Percentiles rank a stretch among this genome's conserved stretches.
These are phyloP conservation scores for Tricholaema leucomelas DNA, from an alignment of 2,113 vertebrate genomes.

Conservation along the genomic window DNA sequence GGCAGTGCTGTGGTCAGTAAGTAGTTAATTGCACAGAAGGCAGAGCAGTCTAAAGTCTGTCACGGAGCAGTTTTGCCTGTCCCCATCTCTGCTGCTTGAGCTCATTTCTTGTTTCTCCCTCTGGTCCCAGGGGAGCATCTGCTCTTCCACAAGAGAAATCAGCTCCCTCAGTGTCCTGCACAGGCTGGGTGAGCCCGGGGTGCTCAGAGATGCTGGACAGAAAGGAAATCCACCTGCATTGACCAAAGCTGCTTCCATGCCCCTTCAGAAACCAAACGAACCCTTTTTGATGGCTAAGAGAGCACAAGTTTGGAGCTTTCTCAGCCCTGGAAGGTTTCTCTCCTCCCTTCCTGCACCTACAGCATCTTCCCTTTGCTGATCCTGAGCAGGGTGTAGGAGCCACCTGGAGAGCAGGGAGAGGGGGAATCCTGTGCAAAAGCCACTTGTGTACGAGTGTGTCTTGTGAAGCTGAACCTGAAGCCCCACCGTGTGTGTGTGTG, in stretches of 20 bases:
- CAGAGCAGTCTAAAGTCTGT: background rate
- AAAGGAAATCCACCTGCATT: background rate
- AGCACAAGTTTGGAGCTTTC: background rate
- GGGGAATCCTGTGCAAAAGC: background rate
- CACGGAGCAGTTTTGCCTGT: background rate
- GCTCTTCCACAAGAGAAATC: background rate
- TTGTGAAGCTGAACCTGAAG: background rate
- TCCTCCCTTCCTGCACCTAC: background rate
- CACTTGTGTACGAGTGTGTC: accelerated
- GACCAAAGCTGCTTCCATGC: background rate
- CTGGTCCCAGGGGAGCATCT: background rate
- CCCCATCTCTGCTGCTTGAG: background rate
- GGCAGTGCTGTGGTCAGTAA: background rate
- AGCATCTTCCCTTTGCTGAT: background rate
- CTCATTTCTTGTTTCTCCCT: background rate
- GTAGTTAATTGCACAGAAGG: background rate
- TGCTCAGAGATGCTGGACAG: background rate
- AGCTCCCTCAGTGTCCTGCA: background rate
- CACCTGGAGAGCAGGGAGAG: background rate
- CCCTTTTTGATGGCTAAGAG: background rate
- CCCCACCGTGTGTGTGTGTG: accelerated
- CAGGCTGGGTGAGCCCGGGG: background rate
- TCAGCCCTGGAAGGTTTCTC: background rate
- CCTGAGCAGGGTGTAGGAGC: accelerated
- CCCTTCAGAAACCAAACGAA: background rate